Base-by-base conservation (phyloP, 2,797 vertebrate species). In the Darevskia nairensis region DNA sequence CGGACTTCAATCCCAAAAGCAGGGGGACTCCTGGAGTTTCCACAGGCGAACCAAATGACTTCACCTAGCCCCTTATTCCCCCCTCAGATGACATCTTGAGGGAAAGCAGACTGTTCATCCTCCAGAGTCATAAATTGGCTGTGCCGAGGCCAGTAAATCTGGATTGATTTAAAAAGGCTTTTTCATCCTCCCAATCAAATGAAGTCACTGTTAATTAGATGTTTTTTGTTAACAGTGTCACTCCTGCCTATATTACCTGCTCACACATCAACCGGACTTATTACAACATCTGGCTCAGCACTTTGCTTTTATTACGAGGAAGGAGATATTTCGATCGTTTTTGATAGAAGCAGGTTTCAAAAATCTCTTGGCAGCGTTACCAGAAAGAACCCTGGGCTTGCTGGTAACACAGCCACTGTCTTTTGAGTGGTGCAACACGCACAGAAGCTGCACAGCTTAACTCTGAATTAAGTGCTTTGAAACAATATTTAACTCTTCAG, bases 1-100 rank as follows among this genome's bases (percentile, higher is more conserved):
- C 92, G 88, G 93, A 96, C 96, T 96, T 96, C 94, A 96, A 96
- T 96, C 96, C 95, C 95, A 92, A 85, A 93, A 93, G 91, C 94
- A 96, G 96, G 94, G 87, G 61, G 86, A 93, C 94, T 96, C 95
- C 95, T 96, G 95, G 97, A 96, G 95, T 97, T 96, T 96, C 94
- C 92, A 94, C 94, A 93, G 95, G 94, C 93, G 93, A 96, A 95
- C 94, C 95, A 95, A 96, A 95, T 96, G 96, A 96, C 93, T 96
- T 96, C 95, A 96, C 95, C 94, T 95, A 91, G 85, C 90, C 90
- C 95, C 89, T 95, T 95, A 92, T 92, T 55, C 50, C 90, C 94
- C 94, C 94, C 94, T 91, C 91, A 86, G 91, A 95, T 95, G 96
- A 96, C 96, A 95, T 96, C 93, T 95, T 96, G 96, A 96, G 90